These are phyloP conservation scores for Liopterus haemorrhoidalis DNA, from an alignment of 2,888 invertebrate genomes.

Conservation along the genomic window DNA sequence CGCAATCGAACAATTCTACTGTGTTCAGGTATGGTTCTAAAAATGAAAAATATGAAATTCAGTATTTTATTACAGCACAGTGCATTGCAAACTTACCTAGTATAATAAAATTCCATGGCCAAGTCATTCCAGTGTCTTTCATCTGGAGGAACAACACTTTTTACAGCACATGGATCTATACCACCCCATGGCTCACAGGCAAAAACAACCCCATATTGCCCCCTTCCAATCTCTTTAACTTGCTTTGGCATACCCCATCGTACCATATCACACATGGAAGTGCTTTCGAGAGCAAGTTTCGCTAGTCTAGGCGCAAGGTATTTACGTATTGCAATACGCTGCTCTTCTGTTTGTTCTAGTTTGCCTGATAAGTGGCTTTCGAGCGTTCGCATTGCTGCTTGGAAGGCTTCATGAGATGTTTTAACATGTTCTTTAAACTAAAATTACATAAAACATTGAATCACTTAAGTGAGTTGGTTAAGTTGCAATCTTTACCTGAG, in stretches of 20 bases:
- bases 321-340: constrained; percentile 68
- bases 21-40: constrained; percentile 74
- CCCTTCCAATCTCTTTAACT: constrained; percentile 65
- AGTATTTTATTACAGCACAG: constrained; percentile 6
- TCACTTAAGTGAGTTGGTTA: neutral
- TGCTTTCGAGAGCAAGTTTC: constrained; percentile 73
- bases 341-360: constrained; percentile 74
- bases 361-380: constrained; percentile 65
- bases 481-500: constrained; percentile 44
- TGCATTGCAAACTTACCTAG: constrained; percentile 52
- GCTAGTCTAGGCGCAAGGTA: constrained; percentile 76
- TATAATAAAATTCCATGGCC: constrained; percentile 87
- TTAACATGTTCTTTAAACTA: constrained; percentile 72
- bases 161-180: constrained; percentile 71
- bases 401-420: constrained; percentile 72
- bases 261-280: constrained; percentile 72
- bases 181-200: constrained; percentile 71
- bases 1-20: constrained; percentile 68
- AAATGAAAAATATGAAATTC: constrained; percentile 20
- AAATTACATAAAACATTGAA: constrained; percentile 10
- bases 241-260: constrained; percentile 65
- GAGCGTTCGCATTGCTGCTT: constrained; percentile 63
- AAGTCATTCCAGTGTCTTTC: constrained; percentile 85
- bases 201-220: constrained; percentile 87
- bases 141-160: constrained; percentile 83